Evolutionary conservation across 2,113 vertebrate genomes (phyloP).

Genomic region (Chinchilla lanigera): DNA sequence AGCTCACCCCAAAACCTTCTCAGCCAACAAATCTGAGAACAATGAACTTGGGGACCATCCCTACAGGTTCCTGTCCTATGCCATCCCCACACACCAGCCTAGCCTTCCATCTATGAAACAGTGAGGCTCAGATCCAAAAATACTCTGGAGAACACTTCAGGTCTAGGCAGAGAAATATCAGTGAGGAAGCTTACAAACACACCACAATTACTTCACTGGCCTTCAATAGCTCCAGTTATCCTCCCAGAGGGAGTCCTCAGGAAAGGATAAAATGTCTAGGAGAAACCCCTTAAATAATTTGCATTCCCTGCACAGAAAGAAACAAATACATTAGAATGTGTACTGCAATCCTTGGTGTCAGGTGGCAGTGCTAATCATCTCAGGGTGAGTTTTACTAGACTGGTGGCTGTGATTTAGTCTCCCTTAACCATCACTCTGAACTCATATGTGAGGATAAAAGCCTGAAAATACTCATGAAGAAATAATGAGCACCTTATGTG

Average conservation of each 20-base stretch:
- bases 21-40: neutral
- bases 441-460: constrained; percentile 36
- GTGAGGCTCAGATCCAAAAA: neutral
- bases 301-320: constrained; percentile 76
- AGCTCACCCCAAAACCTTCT: neutral
- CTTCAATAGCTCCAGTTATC: neutral
- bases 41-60: neutral
- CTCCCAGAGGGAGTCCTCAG: neutral
- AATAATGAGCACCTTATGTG: neutral
- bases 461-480: constrained; percentile 39
- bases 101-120: neutral
- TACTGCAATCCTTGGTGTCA: constrained; percentile 61
- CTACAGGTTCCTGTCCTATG: neutral
- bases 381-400: constrained; percentile 56
- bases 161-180: neutral
- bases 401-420: constrained; percentile 78
- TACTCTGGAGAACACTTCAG: neutral
- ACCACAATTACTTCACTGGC: neutral
- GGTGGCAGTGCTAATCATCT: constrained; percentile 73
- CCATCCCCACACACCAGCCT: neutral
- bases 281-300: constrained; percentile 70
- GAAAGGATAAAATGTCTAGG: constrained; percentile 57
- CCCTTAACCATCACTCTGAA: constrained; percentile 76
- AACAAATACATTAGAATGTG: constrained; percentile 52
- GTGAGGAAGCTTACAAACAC: neutral